Conservation (phyloP, 2,888 invertebrate genomes). For the Papilio elwesi region DNA sequence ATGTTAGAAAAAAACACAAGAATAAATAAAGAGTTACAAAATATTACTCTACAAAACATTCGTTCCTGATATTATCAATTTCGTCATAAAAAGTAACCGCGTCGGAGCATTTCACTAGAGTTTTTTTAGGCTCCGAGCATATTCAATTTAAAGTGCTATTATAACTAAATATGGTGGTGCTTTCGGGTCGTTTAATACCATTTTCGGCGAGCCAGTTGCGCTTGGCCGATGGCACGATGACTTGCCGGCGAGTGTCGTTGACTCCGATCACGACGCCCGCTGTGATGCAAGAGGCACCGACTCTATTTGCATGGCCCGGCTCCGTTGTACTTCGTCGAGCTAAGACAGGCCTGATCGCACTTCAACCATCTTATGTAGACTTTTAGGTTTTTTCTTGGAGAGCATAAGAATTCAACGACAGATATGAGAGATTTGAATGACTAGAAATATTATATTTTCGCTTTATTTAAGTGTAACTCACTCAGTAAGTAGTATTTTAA, state of each 20-base stretch:
- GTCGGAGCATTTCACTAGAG: conserved; percentile 21
- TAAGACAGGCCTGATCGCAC: conserved; percentile 18
- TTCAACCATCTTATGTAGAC: neutral
- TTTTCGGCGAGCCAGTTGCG: conserved; percentile 36
- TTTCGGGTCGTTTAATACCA: conserved; percentile 40
- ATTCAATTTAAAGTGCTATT: conserved; percentile 38
- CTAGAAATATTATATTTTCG: neutral
- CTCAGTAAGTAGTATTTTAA: too few relatives aligned
- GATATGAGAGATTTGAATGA: too few relatives aligned
- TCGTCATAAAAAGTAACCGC: conserved; percentile 17
- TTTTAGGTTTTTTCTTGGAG: neutral
- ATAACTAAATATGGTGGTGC: conserved; percentile 34
- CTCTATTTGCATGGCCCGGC: conserved; percentile 69
- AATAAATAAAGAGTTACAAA: conserved; percentile 19
- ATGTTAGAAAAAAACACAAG: neutral
- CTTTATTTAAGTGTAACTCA: too few relatives aligned
- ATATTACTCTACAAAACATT: conserved; percentile 3
- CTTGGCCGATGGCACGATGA: conserved; percentile 59
- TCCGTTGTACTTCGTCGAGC: conserved; percentile 46
- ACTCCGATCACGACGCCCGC: conserved; percentile 63
- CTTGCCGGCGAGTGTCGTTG: conserved; percentile 70
- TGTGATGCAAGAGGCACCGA: conserved; percentile 68
- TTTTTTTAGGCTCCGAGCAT: conserved; percentile 20
- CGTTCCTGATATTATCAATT: conserved; percentile 34
- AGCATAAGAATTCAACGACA: neutral